These are phyloP conservation scores for Eutrigla gurnardus DNA, from an alignment of 2,797 vertebrate genomes.

Conservation along the genomic window DNA sequence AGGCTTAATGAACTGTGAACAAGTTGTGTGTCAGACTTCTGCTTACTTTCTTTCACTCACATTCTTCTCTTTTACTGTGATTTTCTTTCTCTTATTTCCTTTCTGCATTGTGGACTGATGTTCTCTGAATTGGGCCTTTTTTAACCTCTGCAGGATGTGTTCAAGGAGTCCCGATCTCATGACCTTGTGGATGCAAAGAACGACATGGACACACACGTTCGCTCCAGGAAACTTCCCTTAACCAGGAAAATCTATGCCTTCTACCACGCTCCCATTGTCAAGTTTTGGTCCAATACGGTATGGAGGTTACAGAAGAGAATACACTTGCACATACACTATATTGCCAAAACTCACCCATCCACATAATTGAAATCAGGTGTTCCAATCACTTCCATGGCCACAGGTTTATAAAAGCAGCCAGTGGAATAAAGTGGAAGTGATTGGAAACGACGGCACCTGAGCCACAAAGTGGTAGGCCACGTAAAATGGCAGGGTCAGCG, in stretches of 20 bases:
- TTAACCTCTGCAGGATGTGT: constrained; percentile 89
- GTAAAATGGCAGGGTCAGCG: too few relatives aligned
- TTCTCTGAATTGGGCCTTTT: constrained; percentile 33
- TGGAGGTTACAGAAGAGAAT: constrained; percentile 46
- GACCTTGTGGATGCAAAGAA: constrained; percentile 87
- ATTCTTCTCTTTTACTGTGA: background rate
- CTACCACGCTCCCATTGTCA: constrained; percentile 98
- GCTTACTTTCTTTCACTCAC: background rate
- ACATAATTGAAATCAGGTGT: too few relatives aligned
- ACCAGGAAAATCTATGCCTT: constrained; percentile 97
- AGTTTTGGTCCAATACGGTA: constrained; percentile 99
- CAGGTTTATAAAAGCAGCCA: too few relatives aligned
- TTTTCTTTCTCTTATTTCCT: background rate
- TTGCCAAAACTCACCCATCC: too few relatives aligned
- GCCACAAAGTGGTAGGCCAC: too few relatives aligned
- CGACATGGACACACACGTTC: constrained; percentile 91
- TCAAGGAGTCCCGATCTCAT: constrained; percentile 91
- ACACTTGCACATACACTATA: background rate
- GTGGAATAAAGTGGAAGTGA: too few relatives aligned
- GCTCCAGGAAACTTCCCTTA: constrained; percentile 92
- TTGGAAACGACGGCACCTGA: too few relatives aligned
- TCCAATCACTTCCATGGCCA: too few relatives aligned
- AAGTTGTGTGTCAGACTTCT: background rate
- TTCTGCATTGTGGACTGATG: background rate
- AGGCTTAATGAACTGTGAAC: background rate